phyloP scores from a whole-genome alignment of 1,140 invertebrate genomes.

The Protaetia brevitarsis region DNA sequence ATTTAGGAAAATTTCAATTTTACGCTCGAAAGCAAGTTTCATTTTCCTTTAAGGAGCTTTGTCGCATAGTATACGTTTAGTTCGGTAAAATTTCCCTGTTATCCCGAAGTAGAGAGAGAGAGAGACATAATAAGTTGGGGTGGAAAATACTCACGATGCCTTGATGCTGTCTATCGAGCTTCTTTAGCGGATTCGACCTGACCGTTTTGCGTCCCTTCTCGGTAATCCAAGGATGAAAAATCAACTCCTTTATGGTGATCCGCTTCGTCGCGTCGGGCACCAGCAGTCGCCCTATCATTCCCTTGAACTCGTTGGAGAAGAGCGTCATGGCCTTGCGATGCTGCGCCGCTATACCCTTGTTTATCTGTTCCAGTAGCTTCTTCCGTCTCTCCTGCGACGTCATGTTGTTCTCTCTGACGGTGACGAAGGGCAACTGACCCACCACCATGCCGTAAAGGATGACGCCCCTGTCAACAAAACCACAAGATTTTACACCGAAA shows the following conservation, averaged over 20 bases:
- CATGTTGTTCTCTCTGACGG: slow-evolving; percentile 47
- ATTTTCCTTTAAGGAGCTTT: slow-evolving; percentile 24
- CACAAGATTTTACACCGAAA: neutral
- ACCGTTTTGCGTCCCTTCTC: slow-evolving; percentile 43
- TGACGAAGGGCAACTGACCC: slow-evolving; percentile 64
- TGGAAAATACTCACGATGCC: slow-evolving; percentile 26
- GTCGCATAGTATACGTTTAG: neutral
- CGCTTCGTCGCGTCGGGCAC: slow-evolving; percentile 40
- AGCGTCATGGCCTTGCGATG: slow-evolving; percentile 50
- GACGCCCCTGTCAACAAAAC: slow-evolving; percentile 56
- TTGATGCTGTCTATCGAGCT: slow-evolving; percentile 32
- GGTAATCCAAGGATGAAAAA: slow-evolving; percentile 45
- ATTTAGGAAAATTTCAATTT: neutral
- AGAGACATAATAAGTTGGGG: neutral
- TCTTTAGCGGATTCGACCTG: slow-evolving; percentile 38
- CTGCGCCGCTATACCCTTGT: slow-evolving; percentile 55
- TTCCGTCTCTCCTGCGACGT: slow-evolving; percentile 57
- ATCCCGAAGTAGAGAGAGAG: neutral
- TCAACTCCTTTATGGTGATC: slow-evolving; percentile 39
- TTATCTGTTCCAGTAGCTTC: slow-evolving; percentile 60
- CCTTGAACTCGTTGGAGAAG: slow-evolving; percentile 44
- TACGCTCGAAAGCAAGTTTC: slow-evolving; percentile 16
- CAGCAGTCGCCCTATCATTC: slow-evolving; percentile 39
- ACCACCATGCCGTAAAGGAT: slow-evolving; percentile 66
- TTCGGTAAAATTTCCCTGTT: neutral